Evolutionary conservation across 2,888 invertebrate genomes (phyloP).

Genomic region (Drosophila setosimentum): DNA sequence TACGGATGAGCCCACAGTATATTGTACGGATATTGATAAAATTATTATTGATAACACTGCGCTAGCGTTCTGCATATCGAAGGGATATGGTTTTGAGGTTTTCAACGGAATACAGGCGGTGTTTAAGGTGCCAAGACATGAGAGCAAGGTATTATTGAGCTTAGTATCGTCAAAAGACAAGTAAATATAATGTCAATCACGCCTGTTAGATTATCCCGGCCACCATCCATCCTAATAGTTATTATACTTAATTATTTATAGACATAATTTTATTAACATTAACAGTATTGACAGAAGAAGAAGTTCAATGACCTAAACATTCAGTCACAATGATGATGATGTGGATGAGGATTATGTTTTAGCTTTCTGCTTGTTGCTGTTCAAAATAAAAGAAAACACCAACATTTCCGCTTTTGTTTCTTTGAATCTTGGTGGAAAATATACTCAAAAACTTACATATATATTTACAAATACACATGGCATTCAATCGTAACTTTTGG

Average conservation of each 20-base stretch:
- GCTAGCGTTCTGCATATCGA: slow-evolving; percentile 27
- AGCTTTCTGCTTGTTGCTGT: slow-evolving; percentile 60
- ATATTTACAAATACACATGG: slow-evolving; percentile 5
- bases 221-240: background rate
- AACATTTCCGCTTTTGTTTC: slow-evolving; percentile 81
- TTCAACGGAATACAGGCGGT: slow-evolving; percentile 10
- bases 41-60: slow-evolving; percentile 31
- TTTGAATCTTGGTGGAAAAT: slow-evolving; percentile 67
- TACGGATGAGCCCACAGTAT: slow-evolving; percentile 24
- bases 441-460: slow-evolving; percentile 1
- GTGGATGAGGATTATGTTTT: slow-evolving; percentile 56
- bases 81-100: slow-evolving; percentile 31
- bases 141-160: background rate
- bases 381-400: slow-evolving; percentile 74
- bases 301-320: slow-evolving; percentile 67
- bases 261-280: background rate
- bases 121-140: no score
- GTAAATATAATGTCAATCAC: background rate
- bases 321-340: slow-evolving; percentile 26
- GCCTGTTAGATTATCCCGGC: background rate
- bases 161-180: background rate
- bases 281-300: slow-evolving; percentile 17
- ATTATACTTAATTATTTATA: background rate
- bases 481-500: slow-evolving; percentile 35
- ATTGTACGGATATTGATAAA: slow-evolving; percentile 23